Base-by-base conservation (phyloP, 1,140 invertebrate species). In the Zaprionus africanus region DNA sequence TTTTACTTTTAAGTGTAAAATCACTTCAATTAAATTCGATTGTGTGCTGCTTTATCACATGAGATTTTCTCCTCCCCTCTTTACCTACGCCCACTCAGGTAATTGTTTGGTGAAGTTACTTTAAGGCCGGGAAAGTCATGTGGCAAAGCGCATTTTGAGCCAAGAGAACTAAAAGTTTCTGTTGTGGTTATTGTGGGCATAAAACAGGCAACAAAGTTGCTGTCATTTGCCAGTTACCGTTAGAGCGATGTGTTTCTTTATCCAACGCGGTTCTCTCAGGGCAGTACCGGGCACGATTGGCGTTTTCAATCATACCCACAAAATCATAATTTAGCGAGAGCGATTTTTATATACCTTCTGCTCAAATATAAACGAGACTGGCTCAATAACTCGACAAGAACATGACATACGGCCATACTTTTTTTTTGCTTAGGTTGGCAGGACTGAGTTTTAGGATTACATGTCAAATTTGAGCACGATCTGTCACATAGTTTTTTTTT, bases 1-100 rank as follows among this genome's bases (percentile, higher is more conserved):
- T 88, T 88, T 78, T 88, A 87, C 84, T 87, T 87, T 87, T 87
- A 87, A 87, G 84, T 87, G 84, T 84, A 87, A 83, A 87, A 87
- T 81, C 84, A 88, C 81, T 88, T 88, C 61, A 83, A 88, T 87
- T 87, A 60, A 88, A 88, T 88, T 70, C 61, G 70, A 75, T 70
- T 86, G 82, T 79, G 76, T 84, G 74, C 57, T 38, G 41, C 4
- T 5, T 7, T 58, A 36, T 26, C 43, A 38, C 53, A 36, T 19
- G 34, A 1, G 4, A 11, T 17, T 28, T 4, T 4, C 12, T n/a
- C 34, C 28, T 49, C 5, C n/a, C 5, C n/a, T 11, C 46, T 22
- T 13, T 36, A 2, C 12, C 34, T 24, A 4, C 19, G 57, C 0
- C 19, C 6, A 13, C 19, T 17, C 43, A 28, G 24, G 17, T 15